Percentiles rank a stretch among this genome's conserved stretches.
Conservation (phyloP, 2,888 invertebrate genomes). For the Oligia strigilis region DNA sequence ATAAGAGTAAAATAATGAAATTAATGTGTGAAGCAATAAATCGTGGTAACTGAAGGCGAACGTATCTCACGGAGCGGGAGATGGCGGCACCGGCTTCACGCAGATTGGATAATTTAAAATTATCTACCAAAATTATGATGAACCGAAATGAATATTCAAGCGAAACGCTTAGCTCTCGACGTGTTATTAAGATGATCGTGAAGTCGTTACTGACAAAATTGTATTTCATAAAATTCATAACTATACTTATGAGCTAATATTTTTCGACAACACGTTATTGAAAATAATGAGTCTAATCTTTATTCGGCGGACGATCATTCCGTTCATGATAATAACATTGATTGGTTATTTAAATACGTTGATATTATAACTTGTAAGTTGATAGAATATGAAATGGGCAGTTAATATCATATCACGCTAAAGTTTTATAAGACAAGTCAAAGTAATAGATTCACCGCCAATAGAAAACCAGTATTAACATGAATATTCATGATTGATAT, state of each 20-base stretch:
- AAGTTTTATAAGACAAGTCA: slow-evolving; percentile 20
- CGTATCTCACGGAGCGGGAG: slow-evolving; percentile 70
- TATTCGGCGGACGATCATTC: slow-evolving; percentile 57
- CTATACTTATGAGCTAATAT: slow-evolving; percentile 90
- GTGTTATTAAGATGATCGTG: slow-evolving; percentile 89
- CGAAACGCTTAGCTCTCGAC: slow-evolving; percentile 86
- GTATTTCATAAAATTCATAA: slow-evolving; percentile 90
- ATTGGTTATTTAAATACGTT: slow-evolving; percentile 66
- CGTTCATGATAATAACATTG: slow-evolving; percentile 68
- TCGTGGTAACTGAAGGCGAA: slow-evolving; percentile 75
- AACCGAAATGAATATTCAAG: slow-evolving; percentile 89
- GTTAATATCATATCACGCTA: slow-evolving; percentile 13
- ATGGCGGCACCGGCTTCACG: slow-evolving; percentile 70
- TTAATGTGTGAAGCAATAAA: slow-evolving; percentile 84
- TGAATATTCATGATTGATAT: slow-evolving; percentile 34
- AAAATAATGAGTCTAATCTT: slow-evolving; percentile 81
- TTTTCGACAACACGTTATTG: slow-evolving; percentile 87
- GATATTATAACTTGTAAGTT: slow-evolving; percentile 38
- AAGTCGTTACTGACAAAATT: slow-evolving; percentile 88
- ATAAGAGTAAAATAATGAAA: slow-evolving; percentile 73
- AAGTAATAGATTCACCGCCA: slow-evolving; percentile 6
- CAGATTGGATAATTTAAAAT: slow-evolving; percentile 88
- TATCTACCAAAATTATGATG: slow-evolving; percentile 89
- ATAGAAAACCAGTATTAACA: slow-evolving; percentile 7
- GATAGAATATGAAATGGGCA: slow-evolving; percentile 25